These are phyloP conservation scores for Procavia capensis DNA, from an alignment of 2,113 vertebrate species.

Conservation along the genomic window DNA sequence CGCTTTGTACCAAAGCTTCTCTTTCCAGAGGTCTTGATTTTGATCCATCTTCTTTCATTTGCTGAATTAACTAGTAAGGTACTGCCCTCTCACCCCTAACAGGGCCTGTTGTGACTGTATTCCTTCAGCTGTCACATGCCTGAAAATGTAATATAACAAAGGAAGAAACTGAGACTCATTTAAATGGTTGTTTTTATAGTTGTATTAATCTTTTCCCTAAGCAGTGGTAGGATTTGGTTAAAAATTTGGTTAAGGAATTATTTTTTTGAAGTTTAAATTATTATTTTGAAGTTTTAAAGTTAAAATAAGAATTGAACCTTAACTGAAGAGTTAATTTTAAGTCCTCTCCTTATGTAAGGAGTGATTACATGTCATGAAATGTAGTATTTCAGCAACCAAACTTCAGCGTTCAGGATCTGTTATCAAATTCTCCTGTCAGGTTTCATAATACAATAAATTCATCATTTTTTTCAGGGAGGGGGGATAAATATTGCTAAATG, in stretches of 20 bases:
- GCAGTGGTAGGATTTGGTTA: too few species aligned
- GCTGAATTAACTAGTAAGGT: too few species aligned
- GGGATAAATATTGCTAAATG: not conserved
- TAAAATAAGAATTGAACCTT: not conserved
- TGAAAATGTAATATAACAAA: too few species aligned
- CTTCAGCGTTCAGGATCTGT: not conserved
- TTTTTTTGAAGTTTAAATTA: not conserved
- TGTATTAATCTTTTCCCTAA: too few species aligned
- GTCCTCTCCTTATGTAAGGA: not conserved
- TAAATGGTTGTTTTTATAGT: too few species aligned
- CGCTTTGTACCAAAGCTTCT: too few species aligned
- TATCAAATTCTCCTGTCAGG: not conserved
- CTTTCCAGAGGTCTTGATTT: too few species aligned
- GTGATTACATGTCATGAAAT: not conserved
- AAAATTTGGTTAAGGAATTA: not conserved
- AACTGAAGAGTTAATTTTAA: not conserved
- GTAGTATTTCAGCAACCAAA: not conserved
- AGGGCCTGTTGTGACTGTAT: too few species aligned
- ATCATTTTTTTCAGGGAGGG: not conserved
- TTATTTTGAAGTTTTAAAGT: not conserved
- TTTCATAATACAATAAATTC: not conserved
- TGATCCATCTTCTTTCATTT: too few species aligned
- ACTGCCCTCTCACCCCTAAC: too few species aligned
- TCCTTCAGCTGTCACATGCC: too few species aligned
- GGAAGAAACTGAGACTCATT: too few species aligned